Base-by-base conservation (phyloP, 2,113 vertebrate genomes). In the Dryoscopus gambensis region DNA sequence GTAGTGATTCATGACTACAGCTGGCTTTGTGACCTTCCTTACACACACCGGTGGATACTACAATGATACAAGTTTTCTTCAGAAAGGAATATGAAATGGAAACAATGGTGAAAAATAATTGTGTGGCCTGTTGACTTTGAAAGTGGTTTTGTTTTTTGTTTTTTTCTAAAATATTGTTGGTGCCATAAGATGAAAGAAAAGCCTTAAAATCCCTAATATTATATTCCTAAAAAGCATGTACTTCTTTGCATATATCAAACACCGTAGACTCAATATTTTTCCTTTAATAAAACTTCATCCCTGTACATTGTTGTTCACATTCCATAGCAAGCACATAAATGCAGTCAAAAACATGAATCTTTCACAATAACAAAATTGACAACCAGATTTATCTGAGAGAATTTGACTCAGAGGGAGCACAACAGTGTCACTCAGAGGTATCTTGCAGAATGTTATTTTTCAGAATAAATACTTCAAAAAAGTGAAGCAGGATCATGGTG, bases 371-470 rank as follows among this genome's bases (percentile, higher is more conserved):
- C 37, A 93, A 64, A 84, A 81, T 9, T 93, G 83, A 87, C 76
- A 95, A 87, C 4, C 33, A 78, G 40, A 75, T 93, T 93, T 92
- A 70, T 78, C 59, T 86, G 60, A 62, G 27, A 84, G 73, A 70
- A 86, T 90, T 87, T 89, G 35, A 74, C 59, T 92, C 71, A 75
- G 39, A 64, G 63, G 60, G 44, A 84, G 35, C 47, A 86, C 64
- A 93, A 75, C 65, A 84, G 21, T 90, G 85, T 93, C 95, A 94
- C 57, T 96, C 83, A 87, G 69, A 87, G n/a, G 65, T 83, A 42
- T 76, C 50, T 94, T 85, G 79, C 39, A 63, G 27, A 37, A 84
- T 65, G 16, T 14, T 89, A 37, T 56, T 90, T 90, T 90, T 78
- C 52, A 82, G 57, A 90, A 78, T 44, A 91, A 70, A 80, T 53